Evolutionary conservation across 2,113 vertebrate genomes (phyloP).

Genomic region (Euleptes europaea): DNA sequence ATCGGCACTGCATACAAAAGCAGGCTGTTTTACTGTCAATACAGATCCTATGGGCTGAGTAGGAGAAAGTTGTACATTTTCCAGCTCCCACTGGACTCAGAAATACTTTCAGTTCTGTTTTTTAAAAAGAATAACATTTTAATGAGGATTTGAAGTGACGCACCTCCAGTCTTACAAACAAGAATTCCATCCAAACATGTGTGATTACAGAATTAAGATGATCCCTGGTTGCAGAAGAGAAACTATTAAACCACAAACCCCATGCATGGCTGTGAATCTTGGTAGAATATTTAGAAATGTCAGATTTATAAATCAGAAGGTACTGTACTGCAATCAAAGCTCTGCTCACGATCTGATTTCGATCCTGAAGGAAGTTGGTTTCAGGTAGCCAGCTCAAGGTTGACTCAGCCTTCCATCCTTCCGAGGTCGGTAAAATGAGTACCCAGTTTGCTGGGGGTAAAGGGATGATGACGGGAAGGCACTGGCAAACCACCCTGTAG

Average conservation of each 20-base stretch:
- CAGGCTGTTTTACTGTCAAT: not conserved
- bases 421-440: no score
- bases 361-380: no score
- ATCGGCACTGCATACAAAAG: not conserved
- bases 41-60: not conserved
- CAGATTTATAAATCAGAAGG: conserved; percentile 41
- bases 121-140: conserved; percentile 4
- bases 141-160: conserved; percentile 15
- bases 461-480: no score
- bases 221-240: conserved; percentile 28
- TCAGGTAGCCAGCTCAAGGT: no score
- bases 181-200: conserved; percentile 10
- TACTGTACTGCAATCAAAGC: no score
- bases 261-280: not conserved
- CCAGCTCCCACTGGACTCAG: conserved; percentile 2
- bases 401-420: no score
- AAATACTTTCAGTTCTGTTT: conserved; percentile 25
- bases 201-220: conserved; percentile 19
- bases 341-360: no score
- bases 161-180: conserved; percentile 21
- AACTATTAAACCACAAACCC: conserved; percentile 20
- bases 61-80: not conserved
- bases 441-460: no score
- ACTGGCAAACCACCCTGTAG: no score
- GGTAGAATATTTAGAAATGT: conserved; percentile 29